phyloP scores from a whole-genome alignment of 30 jellyfish, hydroid and myxozoan genomes.

The Aurelia coerulea region DNA sequence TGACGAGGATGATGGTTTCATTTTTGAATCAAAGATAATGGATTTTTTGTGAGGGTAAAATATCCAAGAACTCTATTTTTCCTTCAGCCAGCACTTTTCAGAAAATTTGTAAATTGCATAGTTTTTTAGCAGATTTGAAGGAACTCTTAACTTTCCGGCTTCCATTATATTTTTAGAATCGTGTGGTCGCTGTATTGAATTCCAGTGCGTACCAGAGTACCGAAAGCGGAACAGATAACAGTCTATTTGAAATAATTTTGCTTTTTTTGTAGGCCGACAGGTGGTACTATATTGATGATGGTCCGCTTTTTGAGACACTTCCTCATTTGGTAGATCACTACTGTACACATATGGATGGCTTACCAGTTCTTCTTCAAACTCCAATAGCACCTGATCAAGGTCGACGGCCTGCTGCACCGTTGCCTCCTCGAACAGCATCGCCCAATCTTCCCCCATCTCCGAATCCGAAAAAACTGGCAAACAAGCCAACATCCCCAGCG shows the following conservation, averaged over 20 bases:
- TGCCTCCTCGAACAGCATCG: slow-evolving; percentile 53
- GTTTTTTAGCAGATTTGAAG: no score
- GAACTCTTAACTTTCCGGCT: no score
- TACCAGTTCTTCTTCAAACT: slow-evolving; percentile 68
- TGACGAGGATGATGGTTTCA: no score
- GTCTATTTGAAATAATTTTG: not conserved
- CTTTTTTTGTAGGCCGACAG: slow-evolving; percentile 85
- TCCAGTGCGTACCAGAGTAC: no score
- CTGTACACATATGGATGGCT: slow-evolving; percentile 87
- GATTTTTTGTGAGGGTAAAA: no score
- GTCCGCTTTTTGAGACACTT: slow-evolving; percentile 94
- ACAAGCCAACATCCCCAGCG: slow-evolving; percentile 19
- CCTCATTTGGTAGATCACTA: slow-evolving; percentile 94
- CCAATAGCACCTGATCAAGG: slow-evolving; percentile 67
- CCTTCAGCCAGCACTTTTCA: no score
- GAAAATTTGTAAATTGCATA: no score
- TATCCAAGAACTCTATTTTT: no score
- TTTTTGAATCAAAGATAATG: no score
- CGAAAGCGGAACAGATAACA: no score
- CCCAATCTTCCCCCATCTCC: slow-evolving; percentile 27
- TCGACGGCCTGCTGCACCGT: slow-evolving; percentile 68
- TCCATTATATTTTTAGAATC: no score
- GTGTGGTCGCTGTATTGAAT: no score
- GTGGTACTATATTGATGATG: slow-evolving; percentile 96
- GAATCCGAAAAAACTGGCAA: slow-evolving; percentile 5